Base-by-base conservation (phyloP, 1,140 invertebrate genomes). In the Monomorium pharaonis region DNA sequence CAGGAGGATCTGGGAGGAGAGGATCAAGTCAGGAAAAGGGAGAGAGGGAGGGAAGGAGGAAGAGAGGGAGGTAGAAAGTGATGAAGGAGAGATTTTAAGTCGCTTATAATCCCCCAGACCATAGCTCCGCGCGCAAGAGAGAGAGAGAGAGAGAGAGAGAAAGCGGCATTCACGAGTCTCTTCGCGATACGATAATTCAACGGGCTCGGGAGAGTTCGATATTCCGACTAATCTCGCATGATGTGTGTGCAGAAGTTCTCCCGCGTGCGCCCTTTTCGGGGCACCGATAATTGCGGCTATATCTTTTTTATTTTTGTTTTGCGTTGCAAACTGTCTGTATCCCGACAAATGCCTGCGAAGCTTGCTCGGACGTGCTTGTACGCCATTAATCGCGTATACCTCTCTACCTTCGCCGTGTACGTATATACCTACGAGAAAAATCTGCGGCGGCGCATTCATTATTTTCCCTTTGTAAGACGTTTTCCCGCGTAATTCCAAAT, bases 201-300 rank as follows among this genome's bases (percentile, higher is more conserved):
- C 78, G 49, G 78, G 21, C 65, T 56, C 49, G 51, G 49, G 37
- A 37, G 37, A 56, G 65, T 58, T 81, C 65, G 49, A 81, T 72
- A 83, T 83, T 83, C 78, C 78, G 67, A 83, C 78, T 83, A 83
- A 83, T 83, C 62, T 63, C 67, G 65, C 54, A 72, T 72, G 67
- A 83, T 86, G 78, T 42, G 85, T 70, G 84, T 47, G 72, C 56
- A 85, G 12, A 69, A 69, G 54, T 85, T 69, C 12, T 24, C 62
- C 65, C 49, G 51, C 63, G 18, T n/a, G 65, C 49, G 76, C 30
- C 42, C 84, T 81, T 60, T 74, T 74, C 67, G 67, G 60, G 60
- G 27, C 62, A 47, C 44, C 54, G 65, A 83, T 86, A 81, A 86
- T 86, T 63, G 65, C 67, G 67, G 51, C 33, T 33, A 10, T 83